Base-by-base conservation (phyloP, 1,140 invertebrate species). In the Ridgeia piscesae region DNA sequence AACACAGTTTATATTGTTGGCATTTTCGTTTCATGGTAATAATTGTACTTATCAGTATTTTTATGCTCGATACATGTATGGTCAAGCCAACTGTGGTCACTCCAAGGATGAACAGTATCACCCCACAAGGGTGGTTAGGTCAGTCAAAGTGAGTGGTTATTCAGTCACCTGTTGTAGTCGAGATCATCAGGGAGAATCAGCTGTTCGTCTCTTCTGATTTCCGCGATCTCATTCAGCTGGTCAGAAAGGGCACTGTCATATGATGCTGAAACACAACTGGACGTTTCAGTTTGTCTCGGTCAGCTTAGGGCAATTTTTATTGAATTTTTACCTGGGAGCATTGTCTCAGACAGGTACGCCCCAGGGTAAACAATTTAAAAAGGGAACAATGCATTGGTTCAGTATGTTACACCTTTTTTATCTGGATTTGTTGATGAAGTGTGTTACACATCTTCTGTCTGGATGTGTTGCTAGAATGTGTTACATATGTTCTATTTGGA, bases 161-260 rank as follows among this genome's bases (percentile, higher is more conserved):
- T n/a, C n/a, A n/a, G n/a, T n/a, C n/a, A n/a, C n/a, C n/a, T 98
- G 98, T 95, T 98, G 97, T 92, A 98, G 96, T 95, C 58, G 58
- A 77, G 58, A 21, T 97, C 95, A 0, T 95, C 94, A 0, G 98
- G 98, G 93, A 98, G 97, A 6, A 96, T 93, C 34, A 98, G 95
- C 92, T 96, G 94, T 94, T 98, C 97, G 94, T 98, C 97, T 93
- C 96, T 96, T 93, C 96, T 95, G 9, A 98, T 96, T 95, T 98
- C 97, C 27, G 97, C 96, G 21, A 98, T 97, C 94, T 98, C 97
- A 27, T 96, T 94, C 35, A 96, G 94, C 94, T 98, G 97, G 92
- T 96, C 95, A 17, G 95, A 93, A 33, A 98, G 95, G 88, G 96
- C 96, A 93, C 94, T 89, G 33, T 96, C 96, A 95, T 98, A 98